phyloP scores from a whole-genome alignment of 2,888 invertebrate species.

The Agapostemon virescens region DNA sequence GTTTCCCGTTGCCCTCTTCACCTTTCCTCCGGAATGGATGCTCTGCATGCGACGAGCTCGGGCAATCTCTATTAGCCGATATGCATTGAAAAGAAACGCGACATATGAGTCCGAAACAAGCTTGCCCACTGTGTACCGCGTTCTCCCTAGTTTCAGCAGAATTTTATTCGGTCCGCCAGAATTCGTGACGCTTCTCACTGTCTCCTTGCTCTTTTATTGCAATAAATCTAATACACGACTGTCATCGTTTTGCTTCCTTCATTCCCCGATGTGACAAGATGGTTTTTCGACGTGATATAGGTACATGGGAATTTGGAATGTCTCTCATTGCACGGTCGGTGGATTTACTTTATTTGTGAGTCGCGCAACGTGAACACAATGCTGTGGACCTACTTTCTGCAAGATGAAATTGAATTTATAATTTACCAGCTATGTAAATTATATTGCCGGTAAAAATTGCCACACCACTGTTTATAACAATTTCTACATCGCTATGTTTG shows the following conservation, averaged over 20 bases:
- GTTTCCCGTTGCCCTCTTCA: constrained; percentile 34
- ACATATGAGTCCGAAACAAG: constrained; percentile 48
- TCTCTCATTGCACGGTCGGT: not conserved
- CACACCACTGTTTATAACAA: no score
- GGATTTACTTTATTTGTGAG: not conserved
- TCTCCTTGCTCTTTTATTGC: not conserved
- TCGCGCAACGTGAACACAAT: no score
- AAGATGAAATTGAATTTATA: no score
- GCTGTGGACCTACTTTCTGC: not conserved
- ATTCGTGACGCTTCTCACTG: constrained; percentile 29
- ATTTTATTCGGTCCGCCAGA: constrained; percentile 32
- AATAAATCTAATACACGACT: not conserved
- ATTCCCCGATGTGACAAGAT: not conserved
- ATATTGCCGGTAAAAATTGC: no score
- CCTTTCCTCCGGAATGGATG: constrained; percentile 35
- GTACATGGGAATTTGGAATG: not conserved
- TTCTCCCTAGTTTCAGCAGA: constrained; percentile 15
- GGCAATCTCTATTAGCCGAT: constrained; percentile 65
- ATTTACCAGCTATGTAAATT: no score
- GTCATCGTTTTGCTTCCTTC: not conserved
- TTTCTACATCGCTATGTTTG: no score
- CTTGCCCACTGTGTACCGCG: constrained; percentile 45
- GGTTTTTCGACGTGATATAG: not conserved
- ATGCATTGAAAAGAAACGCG: constrained; percentile 62
- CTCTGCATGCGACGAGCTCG: constrained; percentile 54